Evolutionary conservation across 2,888 invertebrate species (phyloP).

Genomic region (Hololepta plana): DNA sequence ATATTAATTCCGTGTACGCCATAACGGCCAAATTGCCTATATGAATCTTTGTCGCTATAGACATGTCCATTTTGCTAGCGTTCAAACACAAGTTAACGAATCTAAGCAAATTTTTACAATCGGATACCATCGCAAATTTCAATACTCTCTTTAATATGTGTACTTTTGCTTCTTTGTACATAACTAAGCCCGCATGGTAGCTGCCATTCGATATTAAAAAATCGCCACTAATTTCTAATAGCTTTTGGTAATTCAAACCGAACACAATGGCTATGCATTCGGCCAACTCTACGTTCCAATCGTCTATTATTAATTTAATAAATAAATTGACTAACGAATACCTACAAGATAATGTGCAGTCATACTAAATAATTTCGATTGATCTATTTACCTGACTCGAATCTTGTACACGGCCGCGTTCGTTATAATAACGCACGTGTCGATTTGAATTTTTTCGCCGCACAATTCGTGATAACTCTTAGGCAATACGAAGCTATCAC

Average conservation of each 20-base stretch:
- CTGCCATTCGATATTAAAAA: constrained; percentile 55
- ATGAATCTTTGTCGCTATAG: constrained; percentile 40
- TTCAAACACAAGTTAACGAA: constrained; percentile 37
- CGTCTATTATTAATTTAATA: constrained; percentile 34
- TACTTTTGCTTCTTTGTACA: constrained; percentile 48
- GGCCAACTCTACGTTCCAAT: constrained; percentile 34
- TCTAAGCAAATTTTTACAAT: constrained; percentile 38
- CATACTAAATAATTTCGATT: background rate
- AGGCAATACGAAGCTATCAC: constrained; percentile 25
- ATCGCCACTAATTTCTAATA: constrained; percentile 68
- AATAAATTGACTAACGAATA: constrained; percentile 32
- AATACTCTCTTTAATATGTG: constrained; percentile 38
- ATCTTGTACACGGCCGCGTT: constrained; percentile 40
- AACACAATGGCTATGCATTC: constrained; percentile 38
- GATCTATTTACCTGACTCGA: constrained; percentile 28
- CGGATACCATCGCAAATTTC: constrained; percentile 41
- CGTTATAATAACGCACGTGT: constrained; percentile 41
- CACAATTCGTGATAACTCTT: constrained; percentile 29
- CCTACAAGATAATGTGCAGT: constrained; percentile 15
- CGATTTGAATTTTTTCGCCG: constrained; percentile 29
- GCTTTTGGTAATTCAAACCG: constrained; percentile 41
- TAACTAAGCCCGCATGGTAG: constrained; percentile 56
- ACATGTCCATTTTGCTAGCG: constrained; percentile 34
- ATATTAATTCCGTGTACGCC: constrained; percentile 39
- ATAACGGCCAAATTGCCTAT: constrained; percentile 46